Base-by-base conservation (phyloP, 2,888 invertebrate species). In the Lathronympha strigana region DNA sequence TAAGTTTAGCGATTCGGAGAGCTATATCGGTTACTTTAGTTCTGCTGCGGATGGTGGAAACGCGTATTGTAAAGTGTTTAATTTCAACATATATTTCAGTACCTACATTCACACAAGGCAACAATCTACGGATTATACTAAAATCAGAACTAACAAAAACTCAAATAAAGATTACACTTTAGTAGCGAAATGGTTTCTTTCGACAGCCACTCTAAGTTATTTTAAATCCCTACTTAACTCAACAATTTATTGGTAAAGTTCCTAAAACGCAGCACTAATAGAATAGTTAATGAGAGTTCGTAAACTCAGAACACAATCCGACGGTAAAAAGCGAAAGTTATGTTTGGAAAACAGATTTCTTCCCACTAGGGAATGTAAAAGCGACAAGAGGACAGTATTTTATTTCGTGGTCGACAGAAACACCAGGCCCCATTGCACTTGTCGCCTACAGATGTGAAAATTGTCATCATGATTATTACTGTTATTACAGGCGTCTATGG, bases 171-270 rank as follows among this genome's bases (percentile, higher is more conserved):
- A 40, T 17, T 17, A 9, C 1, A 40, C 9, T 40, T 15, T 17
- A 19, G 8, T n/a, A 40, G 4, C 40, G 17, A 40, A 40, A 40
- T 40, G 40, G 15, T 19, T 40, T 40, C 9, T 19, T 38, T 15
- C 38, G 15, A 38, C 38, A 13, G 17, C n/a, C n/a, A n/a, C 8
- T 40, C 9, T 17, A 40, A 40, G 17, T 40, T 17, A 13, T 38
- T 15, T 15, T 8, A 17, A 40, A 17, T 17, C 17, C 17, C n/a
- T 40, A 38, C 38, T 40, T 17, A 40, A 40, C 17, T 40, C 6
- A 40, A 40, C 40, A 40, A 40, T 40, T 40, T 40, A 40, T 40
- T 19, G 17, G 38, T 38, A n/a, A 40, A 40, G 15, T 40, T 40
- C 17, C 17, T 17, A 40, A 36, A 33, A 5, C 38, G 40, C 17